Base-by-base conservation (phyloP, 2,888 invertebrate genomes). In the Chouioia cunea region DNA sequence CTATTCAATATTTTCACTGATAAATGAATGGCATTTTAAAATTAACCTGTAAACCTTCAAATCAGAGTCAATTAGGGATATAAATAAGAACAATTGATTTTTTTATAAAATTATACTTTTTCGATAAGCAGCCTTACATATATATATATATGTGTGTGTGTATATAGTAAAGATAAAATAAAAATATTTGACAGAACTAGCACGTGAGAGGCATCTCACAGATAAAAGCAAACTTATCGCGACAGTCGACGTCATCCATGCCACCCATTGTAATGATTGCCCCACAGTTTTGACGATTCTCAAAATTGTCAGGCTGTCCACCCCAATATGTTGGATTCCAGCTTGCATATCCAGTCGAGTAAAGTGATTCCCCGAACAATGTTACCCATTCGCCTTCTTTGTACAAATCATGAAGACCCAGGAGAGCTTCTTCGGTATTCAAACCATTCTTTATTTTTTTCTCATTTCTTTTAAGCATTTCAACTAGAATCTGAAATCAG, bases 351-450 rank as follows among this genome's bases (percentile, higher is more conserved):
- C 79, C 80, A 58, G 74, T 77, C 56, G 74, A 70, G 60, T 72
- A 70, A 22, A 78, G 71, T 16, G 79, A 77, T 60, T 79, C 79
- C 15, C 79, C 79, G 44, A 77, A 76, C 43, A 78, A 73, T 23
- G 77, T 79, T 16, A 79, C 78, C 79, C 78, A 79, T 54, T 80
- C 79, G 14, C 77, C 77, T 65, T 79, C 79, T 46, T 73, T 75
- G 72, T 76, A 79, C 56, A 79, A 64, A 64, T 79, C 79, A 63
- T 79, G 79, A 71, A 78, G 78, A 36, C 79, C 79, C 52, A 79
- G 74, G n/a, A 75, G 74, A 3, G 79, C 79, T 53, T 77, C 75
- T 14, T 78, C 74, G 12, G 66, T 71, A 57, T 75, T 76, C 14
- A 74, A 65, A n/a, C 74, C 78, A 23, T 74, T 75, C 54, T 68